Evolutionary conservation across 2,113 vertebrate genomes (phyloP).

Genomic region (Poeciliopsis occidentalis): DNA sequence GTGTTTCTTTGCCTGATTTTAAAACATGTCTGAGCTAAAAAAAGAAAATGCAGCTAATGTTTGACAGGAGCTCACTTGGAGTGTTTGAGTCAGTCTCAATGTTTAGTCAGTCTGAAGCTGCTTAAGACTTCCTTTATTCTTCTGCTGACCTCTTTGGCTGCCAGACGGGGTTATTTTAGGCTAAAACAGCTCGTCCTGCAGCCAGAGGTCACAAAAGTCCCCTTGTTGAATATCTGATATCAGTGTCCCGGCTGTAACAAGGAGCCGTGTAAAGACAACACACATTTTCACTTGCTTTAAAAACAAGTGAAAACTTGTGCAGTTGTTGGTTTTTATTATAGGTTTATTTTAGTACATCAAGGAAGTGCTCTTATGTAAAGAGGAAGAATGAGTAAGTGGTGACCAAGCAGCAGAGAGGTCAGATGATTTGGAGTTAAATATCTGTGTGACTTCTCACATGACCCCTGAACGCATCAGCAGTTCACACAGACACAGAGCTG

Average conservation of each 20-base stretch:
- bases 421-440: conserved; percentile 18
- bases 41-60: no score
- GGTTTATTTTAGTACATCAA: neutral
- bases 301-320: neutral
- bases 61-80: no score
- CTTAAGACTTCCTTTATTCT: neutral
- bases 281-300: neutral
- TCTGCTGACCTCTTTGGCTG: neutral
- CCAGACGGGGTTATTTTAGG: conserved; percentile 48
- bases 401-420: conserved; percentile 18
- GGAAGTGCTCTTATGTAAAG: neutral
- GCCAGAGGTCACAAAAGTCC: conserved; percentile 31
- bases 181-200: conserved; percentile 25
- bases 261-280: neutral
- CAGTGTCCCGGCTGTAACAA: conserved; percentile 1
- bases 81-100: no score
- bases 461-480: conserved; percentile 24
- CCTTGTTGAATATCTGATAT: conserved; percentile 7
- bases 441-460: conserved; percentile 51
- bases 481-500: conserved; percentile 17
- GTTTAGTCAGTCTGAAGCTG: neutral
- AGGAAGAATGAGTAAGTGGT: neutral
- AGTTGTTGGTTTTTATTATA: neutral
- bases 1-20: no score
- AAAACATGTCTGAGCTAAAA: no score